Evolutionary conservation across 2,113 vertebrate species (phyloP).

Genomic region (Telmatochromis bifrenatus): DNA sequence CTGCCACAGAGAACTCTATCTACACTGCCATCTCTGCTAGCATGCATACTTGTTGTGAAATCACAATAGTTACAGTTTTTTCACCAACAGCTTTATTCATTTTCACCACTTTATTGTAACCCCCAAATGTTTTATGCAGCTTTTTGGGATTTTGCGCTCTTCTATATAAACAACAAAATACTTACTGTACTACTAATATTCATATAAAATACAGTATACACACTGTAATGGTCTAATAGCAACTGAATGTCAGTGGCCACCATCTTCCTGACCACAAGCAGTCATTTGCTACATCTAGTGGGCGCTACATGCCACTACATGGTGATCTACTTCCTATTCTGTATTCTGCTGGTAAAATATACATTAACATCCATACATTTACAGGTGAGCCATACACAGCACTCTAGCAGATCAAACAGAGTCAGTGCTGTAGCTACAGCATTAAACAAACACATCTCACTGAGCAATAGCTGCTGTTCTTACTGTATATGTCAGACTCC

Average conservation of each 20-base stretch:
- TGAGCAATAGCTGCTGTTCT: background rate
- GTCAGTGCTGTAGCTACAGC: background rate
- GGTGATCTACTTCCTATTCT: background rate
- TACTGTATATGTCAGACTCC: background rate
- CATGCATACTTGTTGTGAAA: background rate
- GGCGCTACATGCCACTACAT: background rate
- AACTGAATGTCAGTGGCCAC: background rate
- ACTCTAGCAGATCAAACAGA: background rate
- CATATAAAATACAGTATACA: background rate
- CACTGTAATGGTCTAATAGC: background rate
- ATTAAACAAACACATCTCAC: background rate
- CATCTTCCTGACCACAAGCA: background rate
- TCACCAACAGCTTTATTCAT: background rate
- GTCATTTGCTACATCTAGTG: conserved; percentile 61
- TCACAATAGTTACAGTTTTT: background rate
- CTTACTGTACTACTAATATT: background rate
- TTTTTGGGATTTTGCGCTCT: background rate
- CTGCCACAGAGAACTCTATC: background rate
- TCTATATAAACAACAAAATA: background rate
- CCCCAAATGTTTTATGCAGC: background rate
- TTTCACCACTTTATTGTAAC: background rate
- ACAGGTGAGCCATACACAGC: background rate
- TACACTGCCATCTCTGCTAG: background rate
- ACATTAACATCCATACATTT: background rate
- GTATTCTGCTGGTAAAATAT: background rate